These are phyloP conservation scores for Euphonia xanthogaster DNA, from an alignment of 2,797 vertebrate genomes.

Conservation along the genomic window DNA sequence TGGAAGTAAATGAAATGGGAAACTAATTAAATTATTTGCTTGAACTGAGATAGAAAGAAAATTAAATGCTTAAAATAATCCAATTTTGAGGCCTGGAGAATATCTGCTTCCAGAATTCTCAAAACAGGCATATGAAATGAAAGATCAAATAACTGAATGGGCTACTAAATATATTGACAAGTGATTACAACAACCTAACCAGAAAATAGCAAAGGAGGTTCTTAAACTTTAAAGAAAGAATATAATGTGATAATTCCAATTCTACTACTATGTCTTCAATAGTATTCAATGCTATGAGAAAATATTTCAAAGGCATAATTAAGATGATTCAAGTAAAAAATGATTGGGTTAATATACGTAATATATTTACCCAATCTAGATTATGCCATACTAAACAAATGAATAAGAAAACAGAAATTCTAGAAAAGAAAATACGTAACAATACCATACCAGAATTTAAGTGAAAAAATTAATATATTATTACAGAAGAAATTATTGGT, in stretches of 20 bases:
- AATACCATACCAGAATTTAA: neutral
- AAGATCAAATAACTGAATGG: neutral
- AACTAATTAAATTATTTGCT: slow-evolving; percentile 22
- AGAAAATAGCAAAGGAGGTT: neutral
- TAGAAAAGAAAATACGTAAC: neutral
- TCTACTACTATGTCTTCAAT: neutral
- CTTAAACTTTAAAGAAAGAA: neutral
- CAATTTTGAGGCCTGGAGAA: neutral
- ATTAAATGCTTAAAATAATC: neutral
- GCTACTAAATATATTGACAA: neutral
- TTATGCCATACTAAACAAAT: neutral
- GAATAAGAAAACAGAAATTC: neutral
- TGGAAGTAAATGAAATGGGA: neutral
- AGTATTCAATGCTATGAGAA: neutral
- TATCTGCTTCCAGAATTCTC: neutral
- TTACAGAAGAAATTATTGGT: neutral
- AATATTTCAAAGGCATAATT: neutral
- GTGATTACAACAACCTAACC: neutral
- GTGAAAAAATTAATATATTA: neutral
- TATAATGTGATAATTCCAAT: neutral
- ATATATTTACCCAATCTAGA: neutral
- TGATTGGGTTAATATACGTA: neutral
- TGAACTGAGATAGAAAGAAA: slow-evolving; percentile 10
- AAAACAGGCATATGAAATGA: neutral
- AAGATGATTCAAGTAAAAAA: neutral